Base-by-base conservation (phyloP, 2,888 invertebrate genomes). In the Trichopria drosophilae region DNA sequence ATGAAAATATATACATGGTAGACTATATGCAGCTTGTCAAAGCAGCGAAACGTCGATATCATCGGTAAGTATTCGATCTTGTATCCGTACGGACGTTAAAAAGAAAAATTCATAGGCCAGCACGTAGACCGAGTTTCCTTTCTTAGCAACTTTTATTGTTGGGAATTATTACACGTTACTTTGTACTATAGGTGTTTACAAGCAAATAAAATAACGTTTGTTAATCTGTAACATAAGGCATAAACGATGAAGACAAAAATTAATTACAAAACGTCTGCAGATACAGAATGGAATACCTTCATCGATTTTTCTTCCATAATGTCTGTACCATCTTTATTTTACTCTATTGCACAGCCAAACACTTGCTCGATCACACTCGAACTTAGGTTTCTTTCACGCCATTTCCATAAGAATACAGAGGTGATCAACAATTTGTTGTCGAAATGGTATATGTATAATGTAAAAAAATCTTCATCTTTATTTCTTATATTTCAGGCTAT, bases 1-100 rank as follows among this genome's bases (percentile, higher is more conserved):
- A 73, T 72, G 73, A 74, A 73, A 73, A 74, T 74, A 73, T 73
- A 72, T 73, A 73, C 73, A 74, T 72, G 72, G 71, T 72, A 73
- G 69, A 73, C 71, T n/a, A n/a, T n/a, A n/a, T 71, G 71, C 69
- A 68, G 69, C 67, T 73, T 67, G 60, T 71, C 66, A 66, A 71
- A 72, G 71, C 73, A 70, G 71, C 67, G 65, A 69, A 71, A 64
- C 69, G 60, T 68, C 66, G 60, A 65, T 65, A 57, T 60, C 52
- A 46, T 53, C 56, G 51, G n/a, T n/a, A n/a, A n/a, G n/a, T n/a
- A n/a, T n/a, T n/a, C n/a, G n/a, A n/a, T n/a, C n/a, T n/a, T n/a
- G n/a, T n/a, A n/a, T n/a, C n/a, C n/a, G n/a, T n/a, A n/a, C n/a
- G n/a, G n/a, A n/a, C n/a, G n/a, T n/a, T n/a, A n/a, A n/a, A n/a